Base-by-base conservation (phyloP, 2,113 vertebrate genomes). In the Aleadryas rufinucha region DNA sequence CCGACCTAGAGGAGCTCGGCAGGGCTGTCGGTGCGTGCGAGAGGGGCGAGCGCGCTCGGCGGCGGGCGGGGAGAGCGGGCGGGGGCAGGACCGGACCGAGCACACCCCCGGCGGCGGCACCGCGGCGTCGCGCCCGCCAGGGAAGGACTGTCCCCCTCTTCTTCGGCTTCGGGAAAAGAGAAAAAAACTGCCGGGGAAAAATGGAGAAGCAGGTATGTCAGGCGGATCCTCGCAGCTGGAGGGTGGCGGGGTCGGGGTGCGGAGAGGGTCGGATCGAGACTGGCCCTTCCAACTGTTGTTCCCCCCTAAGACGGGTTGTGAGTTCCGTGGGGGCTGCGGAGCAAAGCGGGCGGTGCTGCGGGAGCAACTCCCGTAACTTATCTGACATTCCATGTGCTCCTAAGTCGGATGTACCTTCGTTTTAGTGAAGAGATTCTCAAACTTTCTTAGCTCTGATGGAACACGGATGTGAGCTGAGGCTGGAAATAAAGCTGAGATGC, bases 181-280 rank as follows among this genome's bases (percentile, higher is more conserved):
- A 10, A 7, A 44, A 50, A 35, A 37, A 8, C 63, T 37, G 30
- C 2, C 75, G 2, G 16, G 18, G 0, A 11, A 92, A 97, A 90
- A 98, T 98, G 98, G 98, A 97, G 97, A 75, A 81, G 75, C 97
- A 83, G 98, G 98, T 98, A 97, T 13, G 97, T 84, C 63, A 33
- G 88, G 79, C 10, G 33, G 64, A 4, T 39, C 65, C 53, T n/a
- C 42, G 57, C 69, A 66, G 83, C 77, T 30, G 91, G 49, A 37
- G 28, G 89, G 86, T 37, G 91, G 90, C 87, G 21, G 66, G 7
- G 70, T 21, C 45, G 7, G 64, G n/a, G 74, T 1, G 84, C 75
- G 88, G 89, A 42, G 89, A 47, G 76, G 16, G 56, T 30, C 39
- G 63, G 89, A 53, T 78, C 5, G 79, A 56, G 91, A 4, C 21